These are phyloP conservation scores for Apocrypta bakeri DNA, from an alignment of 1,140 invertebrate species.

Conservation along the genomic window DNA sequence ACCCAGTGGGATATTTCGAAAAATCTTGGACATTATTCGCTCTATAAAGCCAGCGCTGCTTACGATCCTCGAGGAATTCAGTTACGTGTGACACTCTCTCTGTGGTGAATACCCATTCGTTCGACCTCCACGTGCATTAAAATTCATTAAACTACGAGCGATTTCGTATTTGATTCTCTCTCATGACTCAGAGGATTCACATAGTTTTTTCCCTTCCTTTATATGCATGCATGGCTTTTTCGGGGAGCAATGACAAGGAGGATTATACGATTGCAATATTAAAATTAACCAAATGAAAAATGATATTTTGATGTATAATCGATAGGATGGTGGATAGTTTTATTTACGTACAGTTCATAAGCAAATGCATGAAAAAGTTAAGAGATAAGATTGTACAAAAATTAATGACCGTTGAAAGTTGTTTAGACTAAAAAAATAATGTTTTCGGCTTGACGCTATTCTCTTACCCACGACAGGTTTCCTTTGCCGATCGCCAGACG, in stretches of 20 bases:
- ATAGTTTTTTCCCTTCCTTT: neutral
- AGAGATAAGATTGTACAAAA: no score
- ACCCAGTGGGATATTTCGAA: neutral
- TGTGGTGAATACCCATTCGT: no score
- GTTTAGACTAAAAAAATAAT: no score
- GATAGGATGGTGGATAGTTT: no score
- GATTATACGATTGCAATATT: no score
- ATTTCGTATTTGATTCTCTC: conserved; percentile 9
- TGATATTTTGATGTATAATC: no score
- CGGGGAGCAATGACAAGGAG: neutral
- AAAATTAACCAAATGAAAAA: no score
- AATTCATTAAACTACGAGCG: conserved; percentile 25
- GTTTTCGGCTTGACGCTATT: neutral
- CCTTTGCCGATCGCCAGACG: neutral
- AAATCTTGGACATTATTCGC: neutral
- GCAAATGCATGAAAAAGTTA: no score
- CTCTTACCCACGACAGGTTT: neutral
- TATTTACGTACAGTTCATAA: no score
- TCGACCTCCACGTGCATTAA: neutral
- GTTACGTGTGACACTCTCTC: no score
- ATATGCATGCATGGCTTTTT: neutral
- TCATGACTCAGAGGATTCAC: neutral
- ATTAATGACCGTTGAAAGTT: no score
- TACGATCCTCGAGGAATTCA: neutral
- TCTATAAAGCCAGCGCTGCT: neutral